Base-by-base conservation (phyloP, 92 coral and sea anemone species). In the Epizoanthus illoricatus region DNA sequence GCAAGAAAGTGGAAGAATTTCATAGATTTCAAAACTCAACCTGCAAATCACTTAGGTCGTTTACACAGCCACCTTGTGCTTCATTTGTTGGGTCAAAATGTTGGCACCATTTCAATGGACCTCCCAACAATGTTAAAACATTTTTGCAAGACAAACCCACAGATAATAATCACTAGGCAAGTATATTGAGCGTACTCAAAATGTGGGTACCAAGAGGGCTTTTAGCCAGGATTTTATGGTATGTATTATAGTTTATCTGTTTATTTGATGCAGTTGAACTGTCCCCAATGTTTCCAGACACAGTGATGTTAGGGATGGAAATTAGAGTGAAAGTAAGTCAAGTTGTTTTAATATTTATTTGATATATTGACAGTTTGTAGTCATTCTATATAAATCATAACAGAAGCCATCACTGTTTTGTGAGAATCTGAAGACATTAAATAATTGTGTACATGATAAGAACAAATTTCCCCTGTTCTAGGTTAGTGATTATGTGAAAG, bases 401-500 rank as follows among this genome's bases (percentile, higher is more conserved):
- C 7, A 6, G 24, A 65, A 65, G 33, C 13, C 24, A 65, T 4
- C 13, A 65, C 70, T 18, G 24, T 21, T 65, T 65, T 28, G 33
- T 63, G 68, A 20, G 20, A 63, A 7, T 63, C 19, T 63, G 21
- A n/a, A 16, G 68, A 71, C 9, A 36, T 71, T 71, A 13, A 40
- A 13, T 21, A 7, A 21, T 3, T 68, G 36, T 17, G 9, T 64
- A 40, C 42, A 1, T 4, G 13, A 7, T 65, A 9, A 2, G 20
- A 36, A 41, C 15, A 16, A 5, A 54, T 74, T 74, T 0, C 19
- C 13, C 7, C 12, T 41, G 65, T 39, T 85, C 55, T 66, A 94
- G 98, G 98, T 93, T 81, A 93, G 98, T 89, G 99, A 96, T 72
- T 96, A 96, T 88, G 99, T 96, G 47, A 96, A 91, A 69, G 99